Percentiles rank a stretch among this genome's conserved stretches.
These are phyloP conservation scores for Vanessa cardui DNA, from an alignment of 2,888 invertebrate species.

Conservation along the genomic window DNA sequence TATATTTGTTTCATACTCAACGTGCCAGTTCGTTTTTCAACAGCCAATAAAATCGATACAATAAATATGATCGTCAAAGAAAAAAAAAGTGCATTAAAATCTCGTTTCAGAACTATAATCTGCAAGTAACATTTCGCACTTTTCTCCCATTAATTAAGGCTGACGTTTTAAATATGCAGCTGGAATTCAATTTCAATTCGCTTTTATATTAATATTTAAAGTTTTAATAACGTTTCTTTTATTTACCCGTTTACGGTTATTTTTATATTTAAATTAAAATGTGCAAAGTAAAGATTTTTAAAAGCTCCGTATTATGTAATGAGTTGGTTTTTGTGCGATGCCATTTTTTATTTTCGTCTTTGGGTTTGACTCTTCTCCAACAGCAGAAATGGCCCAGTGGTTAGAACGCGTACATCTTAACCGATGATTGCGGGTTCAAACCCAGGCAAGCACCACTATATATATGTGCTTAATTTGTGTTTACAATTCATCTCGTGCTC, in stretches of 20 bases:
- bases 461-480: too few species aligned
- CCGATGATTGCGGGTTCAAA: too few species aligned
- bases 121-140: conserved; percentile 2
- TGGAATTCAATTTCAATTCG: neutral
- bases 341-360: neutral
- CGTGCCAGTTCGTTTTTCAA: too few species aligned
- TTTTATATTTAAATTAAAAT: neutral
- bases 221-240: conserved; percentile 4
- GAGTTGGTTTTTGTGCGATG: neutral
- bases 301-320: neutral
- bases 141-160: neutral
- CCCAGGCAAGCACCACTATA: too few species aligned
- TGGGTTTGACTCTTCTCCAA: too few species aligned
- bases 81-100: conserved; percentile 13
- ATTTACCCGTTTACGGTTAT: neutral
- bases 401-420: too few species aligned
- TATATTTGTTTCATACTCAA: too few species aligned
- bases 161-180: conserved; percentile 9
- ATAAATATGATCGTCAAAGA: neutral
- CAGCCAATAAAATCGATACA: conserved; percentile 3
- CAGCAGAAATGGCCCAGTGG: too few species aligned
- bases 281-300: neutral
- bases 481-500: too few species aligned
- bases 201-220: conserved; percentile 5
- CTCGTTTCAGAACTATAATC: neutral